Base-by-base conservation (phyloP, 2,888 invertebrate species). In the Melanostoma scalare region DNA sequence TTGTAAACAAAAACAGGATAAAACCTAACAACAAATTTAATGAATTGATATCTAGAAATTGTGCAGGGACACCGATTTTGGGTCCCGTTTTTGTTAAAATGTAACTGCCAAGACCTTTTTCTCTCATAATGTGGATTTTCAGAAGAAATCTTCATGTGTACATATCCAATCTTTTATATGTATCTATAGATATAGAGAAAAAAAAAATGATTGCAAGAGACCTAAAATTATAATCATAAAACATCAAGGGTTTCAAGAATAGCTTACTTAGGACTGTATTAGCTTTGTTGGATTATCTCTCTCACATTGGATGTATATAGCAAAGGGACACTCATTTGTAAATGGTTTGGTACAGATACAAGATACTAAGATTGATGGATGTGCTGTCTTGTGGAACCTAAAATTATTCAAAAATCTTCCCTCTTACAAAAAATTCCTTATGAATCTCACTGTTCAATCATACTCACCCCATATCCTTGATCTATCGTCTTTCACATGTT, bases 241-340 rank as follows among this genome's bases (percentile, higher is more conserved):
- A 10, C 35, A 68, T 58, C 77, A 82, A 82, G 82, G 82, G 73
- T 82, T 20, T 20, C 20, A 20, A 20, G 20, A 20, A 20, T 20
- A 20, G 20, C 20, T 20, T 20, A 78, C 42, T 63, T 9, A 63
- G 78, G 82, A 78, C 78, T 69, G 73, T 65, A 60, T 50, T 74
- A 74, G 68, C 82, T 74, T 69, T 78, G 63, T 78, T 78, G 82
- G 82, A 82, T 82, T 82, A 82, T 46, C 53, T 52, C 67, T 50
- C 60, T 52, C 61, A 20, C 73, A 48, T 68, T 76, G 82, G 81
- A 76, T 82, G 73, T 69, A 40, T 69, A 40, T 61, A 48, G 31
- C 40, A 53, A 63, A 82, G 69, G 82, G 82, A 82, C 77, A 82
- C 72, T 68, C 73, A 78, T 68, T 50, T 52, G 40, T 65, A 63